Percentiles rank a stretch among this genome's conserved stretches.
Evolutionary conservation across 2,797 vertebrate genomes (phyloP).

Genomic region (Anas georgica): DNA sequence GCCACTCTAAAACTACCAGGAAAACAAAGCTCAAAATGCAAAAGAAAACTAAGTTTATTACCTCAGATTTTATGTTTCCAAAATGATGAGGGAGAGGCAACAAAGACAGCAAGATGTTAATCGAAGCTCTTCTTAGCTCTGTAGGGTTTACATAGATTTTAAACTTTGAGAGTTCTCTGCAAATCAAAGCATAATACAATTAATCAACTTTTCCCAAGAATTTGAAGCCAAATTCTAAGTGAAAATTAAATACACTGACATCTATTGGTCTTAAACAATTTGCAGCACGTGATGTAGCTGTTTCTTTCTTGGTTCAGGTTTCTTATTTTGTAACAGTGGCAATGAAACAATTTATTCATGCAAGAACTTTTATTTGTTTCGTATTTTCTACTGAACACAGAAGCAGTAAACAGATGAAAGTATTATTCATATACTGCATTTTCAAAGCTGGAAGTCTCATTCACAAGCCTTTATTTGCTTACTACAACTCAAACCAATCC

Average conservation of each 20-base stretch:
- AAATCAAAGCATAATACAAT: constrained; percentile 47
- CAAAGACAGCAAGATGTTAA: constrained; percentile 90
- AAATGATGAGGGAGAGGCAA: constrained; percentile 92
- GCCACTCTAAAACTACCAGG: neutral
- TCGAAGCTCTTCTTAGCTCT: constrained; percentile 90
- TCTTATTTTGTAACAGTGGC: neutral
- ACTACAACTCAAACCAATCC: neutral
- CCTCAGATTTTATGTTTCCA: constrained; percentile 88
- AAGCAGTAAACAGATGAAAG: neutral
- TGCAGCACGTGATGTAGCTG: neutral
- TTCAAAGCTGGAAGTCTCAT: neutral
- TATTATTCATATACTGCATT: neutral
- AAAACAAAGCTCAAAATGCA: neutral
- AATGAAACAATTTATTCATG: neutral
- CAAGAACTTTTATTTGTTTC: neutral
- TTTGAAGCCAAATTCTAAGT: neutral
- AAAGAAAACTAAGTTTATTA: constrained; percentile 57
- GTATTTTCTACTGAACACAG: neutral
- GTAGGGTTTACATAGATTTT: constrained; percentile 90
- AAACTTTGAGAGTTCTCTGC: constrained; percentile 90
- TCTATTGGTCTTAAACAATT: neutral
- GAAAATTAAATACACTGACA: neutral
- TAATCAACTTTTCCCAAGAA: constrained; percentile 12
- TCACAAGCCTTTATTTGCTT: neutral
- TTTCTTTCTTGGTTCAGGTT: neutral